A percentile compares a stretch with the other conserved stretches of the same genome.
These are phyloP conservation scores for Nomada hirtipes DNA, from an alignment of 2,888 invertebrate species.

Conservation along the genomic window DNA sequence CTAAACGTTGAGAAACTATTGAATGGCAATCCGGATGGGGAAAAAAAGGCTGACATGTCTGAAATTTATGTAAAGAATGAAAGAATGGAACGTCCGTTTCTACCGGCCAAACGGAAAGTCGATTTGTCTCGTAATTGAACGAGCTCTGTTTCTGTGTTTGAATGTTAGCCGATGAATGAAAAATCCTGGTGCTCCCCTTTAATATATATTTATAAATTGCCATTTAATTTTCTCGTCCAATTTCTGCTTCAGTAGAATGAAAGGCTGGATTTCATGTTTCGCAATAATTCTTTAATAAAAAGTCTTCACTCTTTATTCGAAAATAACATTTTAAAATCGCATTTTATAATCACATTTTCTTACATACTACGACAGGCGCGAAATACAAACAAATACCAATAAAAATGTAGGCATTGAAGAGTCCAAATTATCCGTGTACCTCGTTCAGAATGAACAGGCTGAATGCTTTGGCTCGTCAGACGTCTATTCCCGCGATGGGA, in stretches of 20 bases:
- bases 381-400: background rate
- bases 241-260: background rate
- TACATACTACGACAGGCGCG: background rate
- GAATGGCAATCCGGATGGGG: background rate
- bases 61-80: background rate
- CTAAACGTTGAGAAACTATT: background rate
- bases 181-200: background rate
- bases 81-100: no score
- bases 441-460: conserved; percentile 11
- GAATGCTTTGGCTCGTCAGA: conserved; percentile 9
- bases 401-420: conserved; percentile 21
- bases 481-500: conserved; percentile 38
- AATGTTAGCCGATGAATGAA: background rate
- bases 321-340: no score
- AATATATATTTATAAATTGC: background rate
- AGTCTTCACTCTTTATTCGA: background rate
- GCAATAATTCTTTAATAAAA: background rate
- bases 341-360: no score
- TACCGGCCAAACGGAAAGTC: background rate
- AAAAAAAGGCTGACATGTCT: background rate
- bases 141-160: background rate
- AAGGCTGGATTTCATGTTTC: background rate
- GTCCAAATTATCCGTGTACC: conserved; percentile 14
- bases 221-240: no score
- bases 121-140: background rate